Base-by-base conservation (phyloP, 2,797 vertebrate species). In the Parauchenoglanis punctatus region DNA sequence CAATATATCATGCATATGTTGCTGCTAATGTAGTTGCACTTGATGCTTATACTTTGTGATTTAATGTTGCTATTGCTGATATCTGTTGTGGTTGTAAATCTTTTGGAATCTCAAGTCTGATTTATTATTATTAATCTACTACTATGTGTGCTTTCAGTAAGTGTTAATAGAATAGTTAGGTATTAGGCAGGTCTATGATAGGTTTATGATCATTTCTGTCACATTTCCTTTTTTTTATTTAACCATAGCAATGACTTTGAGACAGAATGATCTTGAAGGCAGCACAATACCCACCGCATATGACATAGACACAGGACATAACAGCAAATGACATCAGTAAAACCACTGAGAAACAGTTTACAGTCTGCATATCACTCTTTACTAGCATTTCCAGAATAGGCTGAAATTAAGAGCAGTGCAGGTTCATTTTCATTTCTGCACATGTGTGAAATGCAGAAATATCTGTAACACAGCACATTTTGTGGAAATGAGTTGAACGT, bases 381-480 rank as follows among this genome's bases (percentile, higher is more conserved):
- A 58, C 17, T 81, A 35, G 35, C 12, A 56, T 61, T 59, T 81
- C 7, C 18, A 7, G 52, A 11, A 35, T 4, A 2, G 18, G 31
- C 28, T 63, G 59, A 18, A 82, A 18, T 52, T 20, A 23, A 25
- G 20, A 61, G 35, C 35, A 13, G 58, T 25, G 20, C 58, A 56
- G 7, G 52, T 78, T 78, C 35, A 56, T 78, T 54, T 54, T 13
- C n/a, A 65, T 11, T n/a, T 46, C 40, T 82, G 59, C 40, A 40
- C 56, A 40, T 23, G 15, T 65, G 40, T 65, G 35, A 65, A 17
- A n/a, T 82, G 31, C 7, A 4, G 40, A 17, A 28, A 65, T 46
- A 7, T 28, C 20, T 25, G 78, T 61, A 61, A 81, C 78, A n/a
- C 58, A 81, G 78, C 58, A 61, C 40, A 67, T 83, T 83, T 83